Evolutionary conservation across 2,888 invertebrate genomes (phyloP), one percentile per base, ranked within the genome.

Genomic region (Morinoia aosen): DNA sequence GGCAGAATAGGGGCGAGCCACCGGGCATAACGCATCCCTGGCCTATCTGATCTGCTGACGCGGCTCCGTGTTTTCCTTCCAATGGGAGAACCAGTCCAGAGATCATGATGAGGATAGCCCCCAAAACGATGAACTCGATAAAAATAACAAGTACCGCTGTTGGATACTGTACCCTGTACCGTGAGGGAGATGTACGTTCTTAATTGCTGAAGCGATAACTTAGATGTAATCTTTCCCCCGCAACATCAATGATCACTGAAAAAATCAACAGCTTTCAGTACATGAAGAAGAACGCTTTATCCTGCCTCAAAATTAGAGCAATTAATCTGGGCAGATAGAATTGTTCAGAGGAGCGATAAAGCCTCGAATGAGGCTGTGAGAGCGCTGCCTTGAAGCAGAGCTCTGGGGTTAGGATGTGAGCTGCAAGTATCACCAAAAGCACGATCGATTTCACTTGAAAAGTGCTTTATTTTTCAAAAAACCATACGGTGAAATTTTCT

Each of bases 91-190:
- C 88, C n/a, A 25, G 39, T 11, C 12, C 33, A 39, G 88, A 48
- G 90, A 48, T 40, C 90, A 40, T 48, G 48, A 25, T 90, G 48
- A 40, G 90, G 90, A 90, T 90, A 90, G 90, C 90, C 90, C 39
- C 40, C 33, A 4, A 40, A 48, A 90, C 40, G 40, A 90, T 48
- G 90, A 48, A 48, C 48, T 40, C 40, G 90, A 90, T 90, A 90
- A 90, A 90, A 90, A 40, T 90, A 90, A 90, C 90, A 40, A 48
- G 90, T 19, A 90, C 90, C 48, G 76, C 76, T 25, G 76, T 76
- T 76, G 76, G 76, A 76, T 33, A 16, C 76, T 33, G 76, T 33
- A 76, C 19, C 48, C 48, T 76, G 76, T 76, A 76, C 25, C 33
- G 76, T 76, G 76, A 76, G 76, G 76, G 76, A 16, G 76, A 76